phyloP scores from a whole-genome alignment of 2,888 invertebrate genomes.

The Drosophila mettleri region DNA sequence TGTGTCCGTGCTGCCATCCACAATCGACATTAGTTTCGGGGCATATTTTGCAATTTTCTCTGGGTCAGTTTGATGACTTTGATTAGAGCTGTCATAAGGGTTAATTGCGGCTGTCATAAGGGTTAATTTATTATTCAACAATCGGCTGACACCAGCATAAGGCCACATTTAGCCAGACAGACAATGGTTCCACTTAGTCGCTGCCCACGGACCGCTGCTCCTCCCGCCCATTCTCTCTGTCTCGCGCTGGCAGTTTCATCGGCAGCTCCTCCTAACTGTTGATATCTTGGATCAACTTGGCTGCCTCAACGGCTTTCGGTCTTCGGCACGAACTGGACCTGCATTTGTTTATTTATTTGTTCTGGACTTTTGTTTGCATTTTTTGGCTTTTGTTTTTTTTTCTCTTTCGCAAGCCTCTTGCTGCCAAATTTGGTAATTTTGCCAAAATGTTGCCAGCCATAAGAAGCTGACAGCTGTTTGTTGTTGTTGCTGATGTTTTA shows the following conservation, averaged over 20 bases:
- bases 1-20: background rate
- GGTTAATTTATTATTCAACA: constrained; percentile 55
- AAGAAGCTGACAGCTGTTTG: constrained; percentile 43
- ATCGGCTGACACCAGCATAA: constrained; percentile 23
- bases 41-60: constrained; percentile 5
- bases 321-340: constrained; percentile 41
- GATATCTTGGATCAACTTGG: constrained; percentile 57
- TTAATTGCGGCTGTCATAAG: constrained; percentile 54
- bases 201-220: constrained; percentile 13
- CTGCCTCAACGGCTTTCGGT: constrained; percentile 24
- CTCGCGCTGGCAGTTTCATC: background rate
- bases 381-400: constrained; percentile 17
- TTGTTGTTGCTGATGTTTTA: constrained; percentile 24
- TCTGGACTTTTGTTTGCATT: constrained; percentile 28
- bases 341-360: constrained; percentile 76
- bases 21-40: background rate
- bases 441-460: constrained; percentile 39
- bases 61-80: constrained; percentile 7
- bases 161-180: constrained; percentile 19
- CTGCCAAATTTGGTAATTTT: constrained; percentile 63
- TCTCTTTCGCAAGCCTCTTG: constrained; percentile 18
- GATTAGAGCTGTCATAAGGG: constrained; percentile 36
- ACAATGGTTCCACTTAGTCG: constrained; percentile 43
- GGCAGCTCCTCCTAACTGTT: constrained; percentile 4
- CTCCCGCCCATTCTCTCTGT: background rate